These are phyloP conservation scores for Damaliscus lunatus DNA, from an alignment of 2,113 vertebrate genomes.

Conservation along the genomic window DNA sequence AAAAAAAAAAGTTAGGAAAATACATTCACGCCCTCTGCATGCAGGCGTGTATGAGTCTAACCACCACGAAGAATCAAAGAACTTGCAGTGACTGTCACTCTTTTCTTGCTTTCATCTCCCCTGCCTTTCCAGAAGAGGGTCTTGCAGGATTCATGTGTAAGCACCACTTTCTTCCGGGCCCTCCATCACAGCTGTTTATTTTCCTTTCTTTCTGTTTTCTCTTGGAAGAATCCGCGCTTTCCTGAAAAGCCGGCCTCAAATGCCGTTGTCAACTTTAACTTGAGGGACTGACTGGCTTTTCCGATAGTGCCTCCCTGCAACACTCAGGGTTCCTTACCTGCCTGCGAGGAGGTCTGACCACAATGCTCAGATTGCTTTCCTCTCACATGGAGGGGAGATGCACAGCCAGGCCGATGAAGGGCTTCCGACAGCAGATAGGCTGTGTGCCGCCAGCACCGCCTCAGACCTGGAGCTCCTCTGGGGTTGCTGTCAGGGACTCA, in stretches of 20 bases:
- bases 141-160: background rate
- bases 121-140: background rate
- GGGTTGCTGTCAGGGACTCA: slow-evolving; percentile 50
- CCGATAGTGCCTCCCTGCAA: background rate
- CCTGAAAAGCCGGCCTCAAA: background rate
- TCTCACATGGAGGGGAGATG: background rate
- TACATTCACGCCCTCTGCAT: background rate
- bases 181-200: background rate
- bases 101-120: background rate
- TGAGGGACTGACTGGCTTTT: background rate
- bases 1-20: background rate
- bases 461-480: background rate
- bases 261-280: background rate
- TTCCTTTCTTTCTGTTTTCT: background rate
- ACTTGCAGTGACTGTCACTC: rapidly evolving
- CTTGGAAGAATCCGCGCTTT: background rate
- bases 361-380: background rate
- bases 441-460: rapidly evolving
- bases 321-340: background rate
- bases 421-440: slow-evolving; percentile 45
- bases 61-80: background rate
- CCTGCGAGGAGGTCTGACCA: slow-evolving; percentile 34
- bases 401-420: background rate
- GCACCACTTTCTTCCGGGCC: background rate
- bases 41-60: background rate